phyloP scores from a whole-genome alignment of 2,113 vertebrate species.

The Microtus oregoni region DNA sequence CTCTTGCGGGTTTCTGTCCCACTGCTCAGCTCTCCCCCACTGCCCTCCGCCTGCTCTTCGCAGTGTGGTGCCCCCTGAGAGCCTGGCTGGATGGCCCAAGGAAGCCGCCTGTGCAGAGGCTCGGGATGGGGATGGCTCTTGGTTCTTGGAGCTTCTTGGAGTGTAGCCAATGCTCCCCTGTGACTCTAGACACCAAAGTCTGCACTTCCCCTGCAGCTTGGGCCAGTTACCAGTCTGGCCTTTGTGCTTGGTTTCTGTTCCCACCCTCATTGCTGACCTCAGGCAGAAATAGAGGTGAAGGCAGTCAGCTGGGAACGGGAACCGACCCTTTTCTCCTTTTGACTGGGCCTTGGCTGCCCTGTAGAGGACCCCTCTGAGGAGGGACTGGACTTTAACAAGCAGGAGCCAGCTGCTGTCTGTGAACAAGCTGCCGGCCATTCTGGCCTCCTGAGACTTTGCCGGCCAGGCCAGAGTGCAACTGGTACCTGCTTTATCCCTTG shows the following conservation, averaged over 20 bases:
- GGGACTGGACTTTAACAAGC: neutral
- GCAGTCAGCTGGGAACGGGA: neutral
- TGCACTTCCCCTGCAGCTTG: neutral
- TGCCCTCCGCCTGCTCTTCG: neutral
- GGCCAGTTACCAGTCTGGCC: neutral
- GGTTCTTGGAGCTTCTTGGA: neutral
- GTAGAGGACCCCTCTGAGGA: neutral
- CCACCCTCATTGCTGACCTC: neutral
- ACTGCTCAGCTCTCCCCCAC: neutral
- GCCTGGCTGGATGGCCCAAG: neutral
- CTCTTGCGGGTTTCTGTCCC: neutral
- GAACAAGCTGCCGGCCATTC: neutral
- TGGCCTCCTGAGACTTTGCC: too few relatives aligned
- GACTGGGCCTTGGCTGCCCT: neutral
- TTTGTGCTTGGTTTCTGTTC: neutral
- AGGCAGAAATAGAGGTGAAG: neutral
- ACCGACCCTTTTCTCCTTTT: neutral
- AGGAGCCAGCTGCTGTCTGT: neutral
- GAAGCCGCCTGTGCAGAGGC: neutral
- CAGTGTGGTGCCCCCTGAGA: too few relatives aligned
- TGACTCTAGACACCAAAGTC: neutral
- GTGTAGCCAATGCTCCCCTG: neutral
- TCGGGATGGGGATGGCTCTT: neutral
- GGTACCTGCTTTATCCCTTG: neutral
- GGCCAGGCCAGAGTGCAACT: neutral